Evolutionary conservation across 2,888 invertebrate genomes (phyloP), one percentile per base, ranked within the genome.

Genomic region (Troilus luridus): DNA sequence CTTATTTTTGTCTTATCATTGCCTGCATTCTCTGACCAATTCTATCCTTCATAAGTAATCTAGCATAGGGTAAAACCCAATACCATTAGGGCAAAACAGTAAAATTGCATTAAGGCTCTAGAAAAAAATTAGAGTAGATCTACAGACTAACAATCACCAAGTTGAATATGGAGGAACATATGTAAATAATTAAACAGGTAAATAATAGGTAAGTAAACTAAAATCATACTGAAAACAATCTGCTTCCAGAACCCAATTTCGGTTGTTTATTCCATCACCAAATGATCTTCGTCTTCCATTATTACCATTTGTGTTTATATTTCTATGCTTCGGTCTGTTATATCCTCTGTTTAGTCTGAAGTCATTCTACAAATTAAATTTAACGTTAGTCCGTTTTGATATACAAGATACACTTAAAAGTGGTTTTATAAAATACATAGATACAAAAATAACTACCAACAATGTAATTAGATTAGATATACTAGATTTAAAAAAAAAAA

Each of bases 191-290:
- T 67, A n/a, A 24, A 12, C 6, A 12, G 24, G 12, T 0, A 11
- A 24, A 24, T 24, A 24, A 5, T 24, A 67, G 12, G 67, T 5
- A 27, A 72, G 17, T 41, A 77, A 41, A 77, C 41, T 41, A 85
- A 56, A 56, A 85, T 5, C 58, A 56, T 85, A 85, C 85, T 85
- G 41, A 58, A 85, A 85, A 56, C 85, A 56, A 85, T 85, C 85
- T 56, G 56, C 56, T 54, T 85, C 85, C n/a, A 85, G n/a, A 56
- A 85, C 54, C 85, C 85, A 85, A 41, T 85, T 56, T 54, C 85
- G 21, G 12, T 56, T 85, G 21, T 56, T 56, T n/a, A 41, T 21
- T 54, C 14, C 54, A 85, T 85, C 85, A 56, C 85, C 56, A 85
- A 85, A 85, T 56, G 54, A 58, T n/a, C 56, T 85, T 10, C 85